Conservation (phyloP, 2,113 vertebrate species). For the Nothoprocta perdicaria region DNA sequence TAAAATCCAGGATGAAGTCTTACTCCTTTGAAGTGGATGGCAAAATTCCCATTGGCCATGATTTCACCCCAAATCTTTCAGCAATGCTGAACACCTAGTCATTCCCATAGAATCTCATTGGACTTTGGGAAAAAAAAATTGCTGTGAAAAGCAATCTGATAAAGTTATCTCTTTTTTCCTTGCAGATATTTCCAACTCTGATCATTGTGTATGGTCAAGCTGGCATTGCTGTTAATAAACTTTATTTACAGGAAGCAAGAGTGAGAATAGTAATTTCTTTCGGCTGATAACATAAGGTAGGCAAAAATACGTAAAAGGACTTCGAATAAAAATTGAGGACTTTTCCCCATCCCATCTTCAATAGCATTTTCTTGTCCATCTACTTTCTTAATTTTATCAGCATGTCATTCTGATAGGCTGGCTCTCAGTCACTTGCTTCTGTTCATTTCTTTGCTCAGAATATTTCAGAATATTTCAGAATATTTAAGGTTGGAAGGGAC, state of each 20-base stretch:
- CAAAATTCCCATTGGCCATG: conserved; percentile 31
- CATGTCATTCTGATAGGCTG: neutral
- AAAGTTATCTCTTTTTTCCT: neutral
- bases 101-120: neutral
- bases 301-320: neutral
- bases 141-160: neutral
- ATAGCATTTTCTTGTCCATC: neutral
- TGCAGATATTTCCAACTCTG: neutral
- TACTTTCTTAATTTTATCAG: neutral
- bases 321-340: neutral
- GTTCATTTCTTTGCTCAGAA: neutral
- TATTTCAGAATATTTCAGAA: too few relatives aligned
- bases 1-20: conserved; percentile 38
- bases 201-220: neutral
- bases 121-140: neutral
- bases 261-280: neutral
- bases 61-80: conserved; percentile 37
- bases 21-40: conserved; percentile 41
- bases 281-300: neutral
- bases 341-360: neutral
- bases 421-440: neutral
- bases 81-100: neutral
- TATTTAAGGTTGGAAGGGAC: too few relatives aligned
- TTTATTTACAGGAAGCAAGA: neutral
- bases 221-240: neutral